phyloP scores from a whole-genome alignment of 2,797 vertebrate species.

The Ibycter americanus region DNA sequence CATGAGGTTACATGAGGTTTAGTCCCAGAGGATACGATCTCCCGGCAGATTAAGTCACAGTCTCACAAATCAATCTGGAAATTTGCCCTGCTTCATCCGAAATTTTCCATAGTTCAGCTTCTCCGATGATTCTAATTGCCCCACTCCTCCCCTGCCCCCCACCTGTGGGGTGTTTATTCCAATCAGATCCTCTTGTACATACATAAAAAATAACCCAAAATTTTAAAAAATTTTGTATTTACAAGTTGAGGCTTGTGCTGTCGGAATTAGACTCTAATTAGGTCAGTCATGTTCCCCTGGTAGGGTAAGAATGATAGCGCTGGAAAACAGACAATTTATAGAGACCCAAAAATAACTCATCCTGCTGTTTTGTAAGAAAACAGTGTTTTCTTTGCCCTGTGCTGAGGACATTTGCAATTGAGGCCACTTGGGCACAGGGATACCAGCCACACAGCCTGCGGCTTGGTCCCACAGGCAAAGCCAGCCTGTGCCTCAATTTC shows the following conservation, averaged over 20 bases:
- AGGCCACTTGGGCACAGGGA: background rate
- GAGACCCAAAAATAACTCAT: slow-evolving; percentile 38
- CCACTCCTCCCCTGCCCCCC: background rate
- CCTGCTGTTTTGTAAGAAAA: slow-evolving; percentile 11
- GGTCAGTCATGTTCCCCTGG: slow-evolving; percentile 55
- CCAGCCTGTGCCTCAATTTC: background rate
- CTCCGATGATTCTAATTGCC: background rate
- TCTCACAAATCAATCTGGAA: background rate
- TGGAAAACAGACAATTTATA: slow-evolving; percentile 41
- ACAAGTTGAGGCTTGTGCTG: background rate
- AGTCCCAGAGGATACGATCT: background rate
- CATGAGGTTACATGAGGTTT: background rate
- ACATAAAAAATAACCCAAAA: background rate
- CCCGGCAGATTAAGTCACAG: background rate
- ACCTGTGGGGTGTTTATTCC: background rate
- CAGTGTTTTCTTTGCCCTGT: background rate
- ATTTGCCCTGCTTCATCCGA: background rate
- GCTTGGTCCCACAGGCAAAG: background rate
- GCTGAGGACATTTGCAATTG: background rate
- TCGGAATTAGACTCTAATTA: slow-evolving; percentile 48
- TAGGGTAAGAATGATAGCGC: slow-evolving; percentile 29
- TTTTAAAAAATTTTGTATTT: background rate
- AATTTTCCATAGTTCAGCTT: background rate
- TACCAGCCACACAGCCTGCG: background rate
- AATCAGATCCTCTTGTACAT: background rate